Conservation (phyloP, 2,113 vertebrate genomes). For the Axis porcinus region DNA sequence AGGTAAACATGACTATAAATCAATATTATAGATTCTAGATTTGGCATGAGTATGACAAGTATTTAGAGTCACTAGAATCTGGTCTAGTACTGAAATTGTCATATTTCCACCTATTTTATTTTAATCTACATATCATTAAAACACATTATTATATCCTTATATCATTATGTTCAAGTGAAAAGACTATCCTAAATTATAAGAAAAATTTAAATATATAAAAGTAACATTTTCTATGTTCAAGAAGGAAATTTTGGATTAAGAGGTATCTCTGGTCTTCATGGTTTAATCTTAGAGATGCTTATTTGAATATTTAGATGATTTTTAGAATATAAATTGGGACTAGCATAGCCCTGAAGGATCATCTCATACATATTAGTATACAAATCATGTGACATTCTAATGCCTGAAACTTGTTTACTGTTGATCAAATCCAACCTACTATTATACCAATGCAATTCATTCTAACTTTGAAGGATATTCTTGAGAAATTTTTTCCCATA, state of each 20-base stretch:
- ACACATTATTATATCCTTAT: neutral
- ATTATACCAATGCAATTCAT: neutral
- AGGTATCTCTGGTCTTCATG: neutral
- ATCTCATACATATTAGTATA: neutral
- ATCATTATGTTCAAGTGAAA: neutral
- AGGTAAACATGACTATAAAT: neutral
- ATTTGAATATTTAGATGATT: neutral
- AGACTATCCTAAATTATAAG: neutral
- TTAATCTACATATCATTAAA: neutral
- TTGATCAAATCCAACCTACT: neutral
- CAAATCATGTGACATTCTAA: neutral
- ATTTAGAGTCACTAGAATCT: neutral
- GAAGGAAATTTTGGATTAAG: neutral
- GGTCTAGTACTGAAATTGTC: neutral
- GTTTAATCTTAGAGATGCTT: neutral
- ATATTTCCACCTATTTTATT: neutral
- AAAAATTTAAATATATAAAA: neutral
- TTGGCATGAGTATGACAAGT: neutral
- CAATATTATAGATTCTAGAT: neutral
- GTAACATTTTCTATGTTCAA: neutral
- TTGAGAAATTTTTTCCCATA: neutral
- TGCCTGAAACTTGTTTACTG: neutral
- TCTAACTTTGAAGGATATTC: neutral
- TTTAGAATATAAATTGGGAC: neutral
- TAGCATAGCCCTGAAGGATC: neutral